Evolutionary conservation across 2,113 vertebrate genomes (phyloP).

Genomic region (Tricholaema leucomelas): DNA sequence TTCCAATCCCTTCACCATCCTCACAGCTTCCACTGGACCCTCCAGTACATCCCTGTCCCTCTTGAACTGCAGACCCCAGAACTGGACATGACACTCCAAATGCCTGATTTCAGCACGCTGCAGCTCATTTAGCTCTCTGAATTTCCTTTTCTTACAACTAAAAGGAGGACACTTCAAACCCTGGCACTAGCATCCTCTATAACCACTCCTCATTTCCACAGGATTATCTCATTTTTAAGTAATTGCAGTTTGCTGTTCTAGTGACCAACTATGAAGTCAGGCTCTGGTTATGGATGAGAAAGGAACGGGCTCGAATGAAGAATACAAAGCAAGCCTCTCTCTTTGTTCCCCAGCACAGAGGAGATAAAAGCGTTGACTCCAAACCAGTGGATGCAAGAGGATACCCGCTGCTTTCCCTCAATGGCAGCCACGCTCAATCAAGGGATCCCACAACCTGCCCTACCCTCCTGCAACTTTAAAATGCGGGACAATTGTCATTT

Average conservation of each 20-base stretch:
- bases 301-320: not conserved
- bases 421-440: not conserved
- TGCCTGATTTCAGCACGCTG: rapidly evolving
- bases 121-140: not conserved
- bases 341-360: conserved; percentile 36
- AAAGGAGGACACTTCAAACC: not conserved
- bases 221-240: not conserved
- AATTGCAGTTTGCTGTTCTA: not conserved
- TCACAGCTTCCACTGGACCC: too few relatives aligned
- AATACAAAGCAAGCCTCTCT: not conserved
- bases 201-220: not conserved
- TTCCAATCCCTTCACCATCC: too few relatives aligned
- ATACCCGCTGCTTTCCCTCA: not conserved
- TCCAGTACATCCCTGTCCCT: too few relatives aligned
- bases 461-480: not conserved
- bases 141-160: not conserved
- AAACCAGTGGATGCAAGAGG: not conserved
- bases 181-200: rapidly evolving
- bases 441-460: conserved; percentile 18
- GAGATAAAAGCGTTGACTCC: conserved; percentile 18
- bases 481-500: not conserved
- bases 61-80: too few relatives aligned
- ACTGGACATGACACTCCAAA: too few relatives aligned
- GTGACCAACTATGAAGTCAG: not conserved
- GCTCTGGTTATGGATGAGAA: not conserved